Evolutionary conservation across 2,888 invertebrate genomes (phyloP), one percentile per base, ranked within the genome.

Genomic region (Ellobium chinense): DNA sequence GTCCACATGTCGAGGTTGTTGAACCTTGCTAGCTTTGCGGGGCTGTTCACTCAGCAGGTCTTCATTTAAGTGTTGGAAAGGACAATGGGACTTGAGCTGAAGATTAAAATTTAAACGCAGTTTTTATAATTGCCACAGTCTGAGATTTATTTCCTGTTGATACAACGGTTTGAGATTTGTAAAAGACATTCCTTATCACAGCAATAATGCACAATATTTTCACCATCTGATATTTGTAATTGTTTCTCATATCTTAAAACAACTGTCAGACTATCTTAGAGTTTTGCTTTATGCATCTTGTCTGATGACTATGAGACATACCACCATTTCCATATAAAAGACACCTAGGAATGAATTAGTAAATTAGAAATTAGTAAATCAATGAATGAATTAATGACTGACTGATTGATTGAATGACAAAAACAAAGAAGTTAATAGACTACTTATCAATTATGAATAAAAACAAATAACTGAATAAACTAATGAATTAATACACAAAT

Each of bases 41-140:
- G 79, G 29, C 73, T 65, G 76, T 66, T 76, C 79, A 68, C 62
- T 62, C 18, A 69, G 63, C 24, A 81, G 39, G 37, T 81, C 78
- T 21, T 74, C 78, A 34, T 56, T 58, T 46, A 77, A 68, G 46
- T 74, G 70, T 74, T 78, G 81, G 37, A 81, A 81, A 31, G 78
- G 81, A 31, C 68, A 80, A 7, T 14, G 37, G 24, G 69, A 87
- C 81, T 80, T 80, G 34, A 80, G 21, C 80, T 80, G 36, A 27
- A 56, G n/a, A 54, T 7, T 58, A 37, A 58, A 36, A 37, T n/a
- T 14, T 18, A 58, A 58, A n/a, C 58, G n/a, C 46, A 46, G 46
- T 12, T 46, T n/a, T n/a, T n/a, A n/a, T n/a, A n/a, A n/a, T n/a
- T n/a, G n/a, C n/a, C n/a, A n/a, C n/a, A n/a, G n/a, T n/a, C n/a